A percentile compares a stretch with the other conserved stretches of the same genome.
These are phyloP conservation scores for Heliocidaris tuberculata DNA, from an alignment of 35 echinoderm and acorn worm genomes.

Conservation along the genomic window DNA sequence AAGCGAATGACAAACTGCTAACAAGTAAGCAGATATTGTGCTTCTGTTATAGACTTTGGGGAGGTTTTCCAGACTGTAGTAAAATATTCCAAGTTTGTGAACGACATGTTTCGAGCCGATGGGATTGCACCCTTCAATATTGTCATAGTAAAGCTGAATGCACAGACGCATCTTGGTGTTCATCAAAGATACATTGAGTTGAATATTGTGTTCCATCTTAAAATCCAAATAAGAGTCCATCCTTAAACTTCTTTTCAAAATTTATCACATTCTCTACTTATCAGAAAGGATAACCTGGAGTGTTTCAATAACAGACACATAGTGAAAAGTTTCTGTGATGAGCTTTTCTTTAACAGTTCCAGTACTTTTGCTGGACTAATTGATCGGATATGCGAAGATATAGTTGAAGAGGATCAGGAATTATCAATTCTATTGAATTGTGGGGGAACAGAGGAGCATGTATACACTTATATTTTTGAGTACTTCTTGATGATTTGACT, in stretches of 20 bases:
- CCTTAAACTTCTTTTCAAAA: neutral
- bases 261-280: neutral
- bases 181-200: constrained; percentile 4
- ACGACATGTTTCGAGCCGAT: constrained; percentile 39
- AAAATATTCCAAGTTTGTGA: neutral
- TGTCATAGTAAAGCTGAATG: constrained; percentile 6
- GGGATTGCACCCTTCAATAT: constrained; percentile 18
- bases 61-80: constrained; percentile 22
- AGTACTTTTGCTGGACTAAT: neutral
- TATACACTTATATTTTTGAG: too few species aligned
- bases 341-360: constrained; percentile 1
- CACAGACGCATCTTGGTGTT: neutral
- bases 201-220: neutral
- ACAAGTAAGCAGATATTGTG: neutral
- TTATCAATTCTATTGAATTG: too few species aligned
- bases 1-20: neutral
- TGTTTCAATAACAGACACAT: neutral
- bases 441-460: too few species aligned
- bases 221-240: neutral
- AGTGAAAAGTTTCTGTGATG: constrained; percentile 30
- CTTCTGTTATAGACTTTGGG: neutral
- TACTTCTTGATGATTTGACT: too few species aligned
- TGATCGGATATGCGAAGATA: too few species aligned
- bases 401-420: too few species aligned
- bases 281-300: neutral